phyloP scores from a whole-genome alignment of 2,888 invertebrate species.

The Dermolepida albohirtum region DNA sequence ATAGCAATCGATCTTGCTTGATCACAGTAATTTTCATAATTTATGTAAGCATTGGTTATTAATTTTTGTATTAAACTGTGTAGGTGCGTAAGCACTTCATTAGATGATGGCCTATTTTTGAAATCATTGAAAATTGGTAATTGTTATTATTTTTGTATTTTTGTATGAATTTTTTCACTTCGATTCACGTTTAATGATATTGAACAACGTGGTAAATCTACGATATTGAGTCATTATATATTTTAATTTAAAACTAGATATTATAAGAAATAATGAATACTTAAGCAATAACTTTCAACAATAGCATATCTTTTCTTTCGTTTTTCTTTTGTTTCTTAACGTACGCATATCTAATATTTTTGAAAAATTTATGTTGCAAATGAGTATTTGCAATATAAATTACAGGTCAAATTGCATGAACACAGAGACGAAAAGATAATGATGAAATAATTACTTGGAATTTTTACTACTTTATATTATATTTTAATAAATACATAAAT shows the following conservation, averaged over 20 bases:
- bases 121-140: constrained; percentile 38
- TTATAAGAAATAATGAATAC: background rate
- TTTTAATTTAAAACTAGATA: background rate
- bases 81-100: constrained; percentile 49
- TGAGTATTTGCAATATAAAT: too few species aligned
- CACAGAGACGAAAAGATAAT: too few species aligned
- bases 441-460: too few species aligned
- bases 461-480: too few species aligned
- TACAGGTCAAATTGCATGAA: too few species aligned
- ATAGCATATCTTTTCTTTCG: background rate
- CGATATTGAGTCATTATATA: constrained; percentile 21
- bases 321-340: background rate
- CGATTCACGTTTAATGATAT: constrained; percentile 9
- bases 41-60: constrained; percentile 52
- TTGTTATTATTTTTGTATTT: constrained; percentile 33
- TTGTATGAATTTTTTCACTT: constrained; percentile 19
- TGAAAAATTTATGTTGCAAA: too few species aligned
- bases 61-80: constrained; percentile 47
- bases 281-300: constrained; percentile 1
- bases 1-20: constrained; percentile 55
- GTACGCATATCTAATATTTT: too few species aligned
- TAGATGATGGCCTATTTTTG: constrained; percentile 42
- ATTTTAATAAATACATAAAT: too few species aligned
- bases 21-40: constrained; percentile 61
- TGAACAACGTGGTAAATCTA: background rate